Conservation (phyloP, 2,113 vertebrate species). For the Callipepla californica region DNA sequence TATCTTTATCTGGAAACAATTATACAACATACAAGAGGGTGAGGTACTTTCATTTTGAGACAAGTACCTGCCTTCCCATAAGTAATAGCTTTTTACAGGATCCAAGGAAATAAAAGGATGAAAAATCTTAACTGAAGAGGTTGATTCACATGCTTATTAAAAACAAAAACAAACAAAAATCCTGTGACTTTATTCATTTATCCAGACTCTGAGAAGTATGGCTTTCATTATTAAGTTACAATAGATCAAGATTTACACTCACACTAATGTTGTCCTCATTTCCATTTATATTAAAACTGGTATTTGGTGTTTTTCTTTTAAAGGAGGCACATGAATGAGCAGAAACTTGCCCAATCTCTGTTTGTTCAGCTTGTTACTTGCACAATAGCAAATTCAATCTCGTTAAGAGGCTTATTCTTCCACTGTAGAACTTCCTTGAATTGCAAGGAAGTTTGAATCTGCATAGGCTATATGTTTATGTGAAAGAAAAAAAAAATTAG, state of each 20-base stretch:
- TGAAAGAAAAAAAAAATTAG: constrained; percentile 34
- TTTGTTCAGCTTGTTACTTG: constrained; percentile 85
- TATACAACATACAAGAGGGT: background rate
- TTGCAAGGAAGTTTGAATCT: constrained; percentile 76
- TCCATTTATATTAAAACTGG: constrained; percentile 88
- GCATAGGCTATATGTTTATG: constrained; percentile 26
- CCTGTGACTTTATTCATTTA: constrained; percentile 73
- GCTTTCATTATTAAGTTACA: constrained; percentile 83
- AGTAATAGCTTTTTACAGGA: constrained; percentile 24
- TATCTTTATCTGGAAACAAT: background rate
- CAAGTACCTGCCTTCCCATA: background rate
- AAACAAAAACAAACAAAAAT: constrained; percentile 11
- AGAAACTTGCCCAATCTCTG: constrained; percentile 81
- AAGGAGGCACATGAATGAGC: constrained; percentile 78
- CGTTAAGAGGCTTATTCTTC: constrained; percentile 81
- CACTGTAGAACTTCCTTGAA: constrained; percentile 71
- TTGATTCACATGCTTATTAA: constrained; percentile 53
- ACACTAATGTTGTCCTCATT: constrained; percentile 80
- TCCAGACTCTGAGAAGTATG: constrained; percentile 67
- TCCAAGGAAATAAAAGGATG: constrained; percentile 42
- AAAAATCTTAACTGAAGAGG: constrained; percentile 62
- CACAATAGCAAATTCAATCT: constrained; percentile 82
- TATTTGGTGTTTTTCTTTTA: constrained; percentile 80
- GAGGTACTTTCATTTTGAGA: background rate
- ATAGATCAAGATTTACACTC: constrained; percentile 84